Evolutionary conservation across 2,888 invertebrate genomes (phyloP), one percentile per base, ranked within the genome.

Genomic region (Norana najaformis): DNA sequence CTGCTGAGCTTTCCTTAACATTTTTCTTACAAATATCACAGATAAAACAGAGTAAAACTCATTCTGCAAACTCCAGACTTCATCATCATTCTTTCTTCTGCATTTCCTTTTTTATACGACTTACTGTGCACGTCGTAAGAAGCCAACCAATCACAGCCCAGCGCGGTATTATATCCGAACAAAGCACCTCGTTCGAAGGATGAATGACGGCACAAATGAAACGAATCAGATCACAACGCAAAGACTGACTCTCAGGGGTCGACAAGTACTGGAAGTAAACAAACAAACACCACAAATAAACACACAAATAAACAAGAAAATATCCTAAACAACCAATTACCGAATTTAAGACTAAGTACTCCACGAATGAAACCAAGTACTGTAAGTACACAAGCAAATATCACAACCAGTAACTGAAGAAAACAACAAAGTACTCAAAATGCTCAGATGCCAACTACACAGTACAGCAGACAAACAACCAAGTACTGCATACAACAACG

Each of bases 131-230:
- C 30, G 98, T 97, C 88, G 97, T 97, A 90, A 98, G 96, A 18
- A 98, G 96, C 98, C 98, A 98, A 90, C 98, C 98, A 93, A 98
- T 98, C 88, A 98, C 97, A 92, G 98, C 98, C 98, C 98, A 98
- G 93, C 98, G 96, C 92, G 98, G 98, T 95, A 98, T 98, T 94
- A 98, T 97, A 94, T 98, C 98, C n/a, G 98, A 98, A 95, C 97
- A 97, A 90, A 98, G 96, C 89, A 98, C 96, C 95, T 98, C 98
- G 95, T 98, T 98, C 82, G 98, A 97, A 89, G 98, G 98, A 95
- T 98, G 98, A 94, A 98, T 98, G 5, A 98, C 97, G 91, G 97
- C 97, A 93, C 98, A 98, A 93, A 98, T 97, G 94, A 97, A 98
- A 88, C 98, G 96, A 94, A 98, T 98, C 95, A 98, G 96, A 95